Conservation (phyloP, 2,888 invertebrate species). For the Agrochola litura region DNA sequence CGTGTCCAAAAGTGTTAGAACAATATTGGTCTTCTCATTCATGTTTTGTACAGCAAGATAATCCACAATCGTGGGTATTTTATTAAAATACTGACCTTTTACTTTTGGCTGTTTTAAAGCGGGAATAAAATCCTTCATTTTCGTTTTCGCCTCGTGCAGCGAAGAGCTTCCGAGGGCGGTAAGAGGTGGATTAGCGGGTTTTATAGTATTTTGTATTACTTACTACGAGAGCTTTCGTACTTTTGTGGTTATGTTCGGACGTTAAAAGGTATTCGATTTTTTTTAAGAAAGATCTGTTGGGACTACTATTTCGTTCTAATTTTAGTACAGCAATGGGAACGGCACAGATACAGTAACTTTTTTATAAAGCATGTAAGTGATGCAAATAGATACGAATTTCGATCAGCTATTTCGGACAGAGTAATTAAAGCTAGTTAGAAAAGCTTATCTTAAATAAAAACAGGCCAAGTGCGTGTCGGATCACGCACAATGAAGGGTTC, state of each 20-base stretch:
- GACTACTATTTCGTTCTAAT: too few species aligned
- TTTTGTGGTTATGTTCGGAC: constrained; percentile 8
- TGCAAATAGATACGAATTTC: too few species aligned
- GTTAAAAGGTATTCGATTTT: constrained; percentile 2
- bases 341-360: too few species aligned
- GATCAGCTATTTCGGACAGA: too few species aligned
- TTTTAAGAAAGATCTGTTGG: neutral
- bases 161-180: constrained; percentile 21
- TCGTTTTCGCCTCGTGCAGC: neutral
- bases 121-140: constrained; percentile 15
- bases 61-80: neutral
- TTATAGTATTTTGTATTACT: constrained; percentile 28
- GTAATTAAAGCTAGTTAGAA: too few species aligned
- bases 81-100: constrained; percentile 20
- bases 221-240: neutral
- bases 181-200: constrained; percentile 34
- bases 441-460: too few species aligned
- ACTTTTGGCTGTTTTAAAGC: neutral
- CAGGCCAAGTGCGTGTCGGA: too few species aligned
- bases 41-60: neutral
- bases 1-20: too few species aligned
- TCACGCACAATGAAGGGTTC: too few species aligned
- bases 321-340: too few species aligned
- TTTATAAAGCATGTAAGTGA: too few species aligned
- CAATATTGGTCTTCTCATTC: neutral